Evolutionary conservation across 1,140 invertebrate genomes (phyloP).

Genomic region (Neuroterus valhalla): DNA sequence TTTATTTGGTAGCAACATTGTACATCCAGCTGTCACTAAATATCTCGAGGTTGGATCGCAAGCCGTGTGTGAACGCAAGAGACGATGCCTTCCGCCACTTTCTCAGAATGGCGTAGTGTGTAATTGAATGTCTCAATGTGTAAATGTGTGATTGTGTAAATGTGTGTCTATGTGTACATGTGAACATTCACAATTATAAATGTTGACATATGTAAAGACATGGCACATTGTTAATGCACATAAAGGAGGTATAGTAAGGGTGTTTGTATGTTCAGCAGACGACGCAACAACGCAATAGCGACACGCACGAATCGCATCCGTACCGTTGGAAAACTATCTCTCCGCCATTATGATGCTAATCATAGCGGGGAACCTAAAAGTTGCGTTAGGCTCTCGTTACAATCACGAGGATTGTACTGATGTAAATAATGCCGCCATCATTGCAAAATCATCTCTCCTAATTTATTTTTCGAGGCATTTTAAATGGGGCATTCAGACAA

Average conservation of each 20-base stretch:
- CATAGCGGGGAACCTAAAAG: not conserved
- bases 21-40: not conserved
- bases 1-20: too few species aligned
- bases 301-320: constrained; percentile 20
- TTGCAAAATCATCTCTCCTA: not conserved
- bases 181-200: too few species aligned
- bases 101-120: not conserved
- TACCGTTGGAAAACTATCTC: constrained; percentile 23
- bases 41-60: not conserved
- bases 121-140: not conserved
- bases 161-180: too few species aligned
- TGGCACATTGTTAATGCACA: not conserved
- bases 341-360: constrained; percentile 32
- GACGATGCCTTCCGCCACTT: not conserved
- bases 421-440: constrained; percentile 2
- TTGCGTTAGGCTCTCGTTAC: constrained; percentile 17
- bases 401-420: constrained; percentile 1
- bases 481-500: not conserved
- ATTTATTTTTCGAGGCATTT: constrained; percentile 9
- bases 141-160: too few species aligned
- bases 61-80: not conserved
- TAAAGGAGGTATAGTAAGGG: too few species aligned
- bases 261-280: not conserved
- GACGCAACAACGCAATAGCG: constrained; percentile 7
- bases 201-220: too few species aligned